Evolutionary conservation across 53 echinoderm and acorn worm genomes (phyloP).

Genomic region (Arbacia lixula): DNA sequence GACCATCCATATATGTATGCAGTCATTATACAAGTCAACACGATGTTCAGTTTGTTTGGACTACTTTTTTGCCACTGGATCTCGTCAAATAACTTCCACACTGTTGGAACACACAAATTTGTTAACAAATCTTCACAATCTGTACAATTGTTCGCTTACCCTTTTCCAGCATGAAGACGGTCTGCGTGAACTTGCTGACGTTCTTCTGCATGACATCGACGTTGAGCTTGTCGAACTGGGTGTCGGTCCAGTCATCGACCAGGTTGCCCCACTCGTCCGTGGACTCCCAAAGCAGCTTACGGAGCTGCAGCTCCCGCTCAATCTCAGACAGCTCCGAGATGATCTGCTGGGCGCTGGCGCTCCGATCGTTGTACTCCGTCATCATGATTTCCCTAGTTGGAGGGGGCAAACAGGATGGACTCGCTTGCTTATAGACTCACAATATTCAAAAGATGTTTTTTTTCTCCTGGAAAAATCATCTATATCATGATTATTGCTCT

Average conservation of each 20-base stretch:
- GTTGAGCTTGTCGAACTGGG: slow-evolving; percentile 91
- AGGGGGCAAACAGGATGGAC: not conserved
- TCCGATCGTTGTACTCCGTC: slow-evolving; percentile 70
- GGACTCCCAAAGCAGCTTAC: slow-evolving; percentile 94
- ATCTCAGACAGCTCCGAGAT: slow-evolving; percentile 93
- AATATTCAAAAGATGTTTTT: too few species aligned
- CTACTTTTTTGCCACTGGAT: too few species aligned
- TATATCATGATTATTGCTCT: too few species aligned
- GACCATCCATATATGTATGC: too few species aligned
- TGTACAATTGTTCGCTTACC: slow-evolving; percentile 64
- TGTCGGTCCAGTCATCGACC: slow-evolving; percentile 91
- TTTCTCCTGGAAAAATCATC: too few species aligned
- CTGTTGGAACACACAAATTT: too few species aligned
- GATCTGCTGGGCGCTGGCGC: slow-evolving; percentile 86
- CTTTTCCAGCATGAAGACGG: slow-evolving; percentile 99
- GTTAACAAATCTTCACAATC: too few species aligned
- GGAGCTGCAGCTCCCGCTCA: slow-evolving; percentile 91
- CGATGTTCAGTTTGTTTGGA: too few species aligned
- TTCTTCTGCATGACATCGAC: slow-evolving; percentile 98
- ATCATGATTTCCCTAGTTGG: slow-evolving; percentile 29
- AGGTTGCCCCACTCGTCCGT: slow-evolving; percentile 93
- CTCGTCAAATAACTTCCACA: too few species aligned
- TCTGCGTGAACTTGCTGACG: slow-evolving; percentile 99
- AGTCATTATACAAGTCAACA: too few species aligned
- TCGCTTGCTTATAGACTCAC: too few species aligned